A percentile compares a stretch with the other conserved stretches of the same genome.
phyloP scores from a whole-genome alignment of 2,888 invertebrate species.

The Selenia dentaria region DNA sequence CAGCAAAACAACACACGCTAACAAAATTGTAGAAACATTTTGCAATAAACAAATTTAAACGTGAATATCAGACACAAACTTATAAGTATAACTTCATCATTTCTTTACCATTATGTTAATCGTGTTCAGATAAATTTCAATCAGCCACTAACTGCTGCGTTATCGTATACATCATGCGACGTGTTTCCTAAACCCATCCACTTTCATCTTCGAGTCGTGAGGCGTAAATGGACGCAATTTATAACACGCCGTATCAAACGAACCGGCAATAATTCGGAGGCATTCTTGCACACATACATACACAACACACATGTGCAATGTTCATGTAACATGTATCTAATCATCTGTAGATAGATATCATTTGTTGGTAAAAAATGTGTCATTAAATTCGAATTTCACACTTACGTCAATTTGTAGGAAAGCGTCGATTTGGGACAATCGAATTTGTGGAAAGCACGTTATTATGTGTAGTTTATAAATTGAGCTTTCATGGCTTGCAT shows the following conservation, averaged over 20 bases:
- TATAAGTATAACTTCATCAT: too few species aligned
- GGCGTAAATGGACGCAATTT: slow-evolving; percentile 67
- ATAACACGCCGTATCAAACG: slow-evolving; percentile 61
- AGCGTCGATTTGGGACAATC: slow-evolving; percentile 36
- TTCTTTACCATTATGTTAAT: too few species aligned
- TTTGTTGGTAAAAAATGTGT: slow-evolving; percentile 39
- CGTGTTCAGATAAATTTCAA: slow-evolving; percentile 24
- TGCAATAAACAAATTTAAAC: too few species aligned
- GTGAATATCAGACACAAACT: too few species aligned
- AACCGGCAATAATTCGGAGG: slow-evolving; percentile 53
- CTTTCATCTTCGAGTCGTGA: slow-evolving; percentile 54
- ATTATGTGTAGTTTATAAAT: slow-evolving; percentile 21
- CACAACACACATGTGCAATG: slow-evolving; percentile 13
- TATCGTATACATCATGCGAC: slow-evolving; percentile 21
- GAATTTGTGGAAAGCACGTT: slow-evolving; percentile 30
- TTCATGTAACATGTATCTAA: slow-evolving; percentile 4
- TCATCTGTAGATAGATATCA: slow-evolving; percentile 18
- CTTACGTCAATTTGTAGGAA: slow-evolving; percentile 34
- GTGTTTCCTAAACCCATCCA: slow-evolving; percentile 18
- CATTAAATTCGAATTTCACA: slow-evolving; percentile 44
- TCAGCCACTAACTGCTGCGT: slow-evolving; percentile 15
- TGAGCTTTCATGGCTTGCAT: slow-evolving; percentile 1
- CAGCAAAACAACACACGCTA: too few species aligned
- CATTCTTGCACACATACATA: slow-evolving; percentile 33
- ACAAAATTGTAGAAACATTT: too few species aligned